Base-by-base conservation (phyloP, 92 coral and sea anemone genomes). In the Scolanthus callimorphus region DNA sequence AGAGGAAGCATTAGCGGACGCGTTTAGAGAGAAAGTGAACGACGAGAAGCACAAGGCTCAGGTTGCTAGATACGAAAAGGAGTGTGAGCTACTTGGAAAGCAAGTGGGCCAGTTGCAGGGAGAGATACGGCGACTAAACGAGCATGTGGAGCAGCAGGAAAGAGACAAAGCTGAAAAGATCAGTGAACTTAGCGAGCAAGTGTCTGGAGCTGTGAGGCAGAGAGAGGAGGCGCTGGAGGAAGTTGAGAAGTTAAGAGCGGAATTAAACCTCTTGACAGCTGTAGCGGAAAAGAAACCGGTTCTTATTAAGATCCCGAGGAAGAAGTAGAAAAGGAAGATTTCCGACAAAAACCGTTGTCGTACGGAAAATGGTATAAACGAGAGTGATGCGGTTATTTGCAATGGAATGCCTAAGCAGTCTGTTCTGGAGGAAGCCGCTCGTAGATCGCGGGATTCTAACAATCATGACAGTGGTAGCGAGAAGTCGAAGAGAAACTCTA, bases 141-240 rank as follows among this genome's bases (percentile, higher is more conserved):
- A 34, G 6, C 6, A 6, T 34, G 8, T 34, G 6, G 6, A 34
- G 8, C 6, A 34, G 8, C 6, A 34, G 41, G 41, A 34, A 15
- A 6, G 6, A 34, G 41, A 6, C 8, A 15, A 34, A 15, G 41
- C 6, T 15, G 41, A 34, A 34, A 15, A 34, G 41, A 6, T 6
- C 41, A 15, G 8, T 34, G 8, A 34, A 34, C 71, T 86, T 17
- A 81, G 88, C 6, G 75, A 66, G 46, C 80, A 86, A 27, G 80
- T 86, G 11, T 85, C 89, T 30, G 81, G 70, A 20, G 89, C 89
- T 19, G 70, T 81, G 26, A 69, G 89, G 45, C 85, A 76, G 21
- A 51, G 73, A 31, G 95, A 86, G 39, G 23, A 46, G 22, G 52
- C 52, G 4, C 23, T 46, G 23, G 52, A 46, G 22, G 52, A 46